phyloP scores from a whole-genome alignment of 2,888 invertebrate genomes.

The Lycocerus yunnanus region DNA sequence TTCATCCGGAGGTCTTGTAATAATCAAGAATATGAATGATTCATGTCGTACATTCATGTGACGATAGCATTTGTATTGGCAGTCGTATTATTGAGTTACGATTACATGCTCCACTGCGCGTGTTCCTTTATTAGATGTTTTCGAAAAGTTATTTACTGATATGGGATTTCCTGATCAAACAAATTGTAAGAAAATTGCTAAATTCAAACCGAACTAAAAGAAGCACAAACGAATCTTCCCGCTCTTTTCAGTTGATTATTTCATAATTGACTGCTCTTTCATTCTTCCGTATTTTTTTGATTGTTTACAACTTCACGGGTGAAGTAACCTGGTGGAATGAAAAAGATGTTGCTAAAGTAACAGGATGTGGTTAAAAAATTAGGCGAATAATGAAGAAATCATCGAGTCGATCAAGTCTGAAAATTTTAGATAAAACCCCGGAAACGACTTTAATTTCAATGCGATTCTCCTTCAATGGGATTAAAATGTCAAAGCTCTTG shows the following conservation, averaged over 20 bases:
- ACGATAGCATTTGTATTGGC: background rate
- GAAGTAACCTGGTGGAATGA: background rate
- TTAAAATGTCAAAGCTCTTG: background rate
- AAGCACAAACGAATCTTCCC: background rate
- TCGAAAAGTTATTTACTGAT: background rate
- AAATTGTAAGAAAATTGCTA: background rate
- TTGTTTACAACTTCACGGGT: background rate
- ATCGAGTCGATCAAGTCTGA: background rate
- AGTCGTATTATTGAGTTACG: background rate
- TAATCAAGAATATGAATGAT: conserved; percentile 18
- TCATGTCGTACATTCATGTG: conserved; percentile 14
- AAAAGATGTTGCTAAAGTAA: background rate
- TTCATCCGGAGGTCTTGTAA: conserved; percentile 5
- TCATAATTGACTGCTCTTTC: background rate
- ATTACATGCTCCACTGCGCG: background rate
- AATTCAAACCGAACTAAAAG: background rate
- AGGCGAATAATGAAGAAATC: background rate
- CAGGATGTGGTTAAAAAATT: background rate
- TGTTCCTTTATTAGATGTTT: background rate
- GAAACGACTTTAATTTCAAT: background rate
- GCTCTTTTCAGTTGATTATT: background rate
- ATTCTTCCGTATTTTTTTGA: background rate
- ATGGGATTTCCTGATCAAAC: background rate
- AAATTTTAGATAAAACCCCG: background rate
- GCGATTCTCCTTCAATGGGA: background rate